Base-by-base conservation (phyloP, 2,797 vertebrate species). In the Hydrocynus forskahlii region DNA sequence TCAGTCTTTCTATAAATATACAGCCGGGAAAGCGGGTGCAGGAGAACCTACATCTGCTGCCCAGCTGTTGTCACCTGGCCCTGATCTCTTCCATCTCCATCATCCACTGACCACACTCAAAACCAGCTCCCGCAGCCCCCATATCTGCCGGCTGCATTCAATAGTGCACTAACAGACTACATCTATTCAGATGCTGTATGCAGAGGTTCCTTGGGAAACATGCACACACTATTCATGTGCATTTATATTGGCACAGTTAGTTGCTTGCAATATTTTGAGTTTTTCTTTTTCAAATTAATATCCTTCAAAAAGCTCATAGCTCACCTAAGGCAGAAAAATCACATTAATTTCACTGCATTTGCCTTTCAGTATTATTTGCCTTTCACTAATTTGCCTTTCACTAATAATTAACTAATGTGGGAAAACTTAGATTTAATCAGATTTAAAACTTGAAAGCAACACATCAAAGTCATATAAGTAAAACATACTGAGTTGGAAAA, bases 21-120 rank as follows among this genome's bases (percentile, higher is more conserved):
- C 77, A 81, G 68, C 29, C 59, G 43, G 55, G 64, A 75, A 25
- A 60, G 4, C 8, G 62, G 38, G 59, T 76, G 52, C n/a, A 40
- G 40, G 16, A 66, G 54, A 8, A 57, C 69, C 76, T 73, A 87
- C 83, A 86, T 89, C 85, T 89, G 84, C 83, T 81, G 74, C 62
- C 82, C 84, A 88, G 86, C 89, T 89, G 84, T 84, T 88, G 82
- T 84, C 83, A 84, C 79, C 83, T 71, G 62, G 81, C 72, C 62
- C 82, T 74, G 23, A 78, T 83, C 45, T 25, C 62, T 45, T 57
- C 50, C 35, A 72, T 60, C 64, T 75, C 50, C 69, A 75, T 82
- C 79, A 63, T 72, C 66, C n/a, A 45, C 75, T 67, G 70, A 54
- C 72, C 78, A 78, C 78, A 54, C 78, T 68, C 55, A 17, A 64